A percentile compares a stretch with the other conserved stretches of the same genome.
These are phyloP conservation scores for Callinectes sapidus DNA, from an alignment of 2,888 invertebrate genomes.

Conservation along the genomic window DNA sequence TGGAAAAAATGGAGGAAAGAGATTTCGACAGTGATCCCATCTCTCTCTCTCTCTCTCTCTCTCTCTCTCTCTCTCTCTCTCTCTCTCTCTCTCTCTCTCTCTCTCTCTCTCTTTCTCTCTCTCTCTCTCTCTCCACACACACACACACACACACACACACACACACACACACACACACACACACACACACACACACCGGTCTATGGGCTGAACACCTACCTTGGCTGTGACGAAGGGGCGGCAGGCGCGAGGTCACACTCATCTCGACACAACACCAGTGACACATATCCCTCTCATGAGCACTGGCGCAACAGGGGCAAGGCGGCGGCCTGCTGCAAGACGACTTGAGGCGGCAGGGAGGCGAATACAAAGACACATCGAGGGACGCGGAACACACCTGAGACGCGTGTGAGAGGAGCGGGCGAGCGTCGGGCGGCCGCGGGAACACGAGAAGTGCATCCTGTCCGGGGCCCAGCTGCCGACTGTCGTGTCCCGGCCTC, in stretches of 20 bases:
- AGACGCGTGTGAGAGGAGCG: constrained; percentile 32
- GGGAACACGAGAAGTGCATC: constrained; percentile 53
- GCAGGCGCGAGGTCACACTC: neutral
- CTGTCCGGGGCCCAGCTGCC: constrained; percentile 62
- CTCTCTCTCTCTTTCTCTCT: neutral
- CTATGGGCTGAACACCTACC: constrained; percentile 17
- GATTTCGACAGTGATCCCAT: constrained; percentile 9
- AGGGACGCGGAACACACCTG: constrained; percentile 43
- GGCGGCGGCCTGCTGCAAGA: neutral
- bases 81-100: neutral
- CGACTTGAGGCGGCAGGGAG: neutral
- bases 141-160: neutral
- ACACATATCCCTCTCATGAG: constrained; percentile 38
- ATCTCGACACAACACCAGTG: constrained; percentile 44
- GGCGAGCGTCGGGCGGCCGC: constrained; percentile 43
- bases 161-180: constrained; percentile 12
- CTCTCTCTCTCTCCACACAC: neutral
- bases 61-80: neutral
- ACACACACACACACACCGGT: neutral
- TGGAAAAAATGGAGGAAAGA: neutral
- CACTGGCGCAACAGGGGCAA: neutral
- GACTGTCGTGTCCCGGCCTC: constrained; percentile 52
- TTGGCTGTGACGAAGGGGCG: neutral
- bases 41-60: neutral
- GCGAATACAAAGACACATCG: constrained; percentile 1